phyloP scores from a whole-genome alignment of 1,140 invertebrate species.

The Aethina tumida region DNA sequence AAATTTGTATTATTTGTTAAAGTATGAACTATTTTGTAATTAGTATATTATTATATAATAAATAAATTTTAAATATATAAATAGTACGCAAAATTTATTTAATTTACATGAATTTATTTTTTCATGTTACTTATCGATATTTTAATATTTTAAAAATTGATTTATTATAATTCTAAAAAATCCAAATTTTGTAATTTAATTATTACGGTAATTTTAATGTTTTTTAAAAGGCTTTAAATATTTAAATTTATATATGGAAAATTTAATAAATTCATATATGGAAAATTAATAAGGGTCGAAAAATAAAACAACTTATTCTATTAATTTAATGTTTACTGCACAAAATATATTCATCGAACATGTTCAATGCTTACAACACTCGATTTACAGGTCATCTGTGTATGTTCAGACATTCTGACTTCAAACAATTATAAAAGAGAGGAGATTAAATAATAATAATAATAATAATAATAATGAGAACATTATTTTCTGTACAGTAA shows the following conservation, averaged over 20 bases:
- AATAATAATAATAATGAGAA: no score
- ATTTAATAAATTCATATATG: background rate
- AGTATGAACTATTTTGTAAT: no score
- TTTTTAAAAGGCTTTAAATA: no score
- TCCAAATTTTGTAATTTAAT: background rate
- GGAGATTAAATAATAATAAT: no score
- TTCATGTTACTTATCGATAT: constrained; percentile 5
- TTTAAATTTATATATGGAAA: no score
- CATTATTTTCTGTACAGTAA: constrained; percentile 24
- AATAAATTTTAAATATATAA: no score
- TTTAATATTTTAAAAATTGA: background rate
- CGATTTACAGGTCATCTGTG: constrained; percentile 30
- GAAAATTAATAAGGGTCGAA: background rate
- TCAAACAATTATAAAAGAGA: constrained; percentile 26
- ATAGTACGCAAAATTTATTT: no score
- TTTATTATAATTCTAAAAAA: background rate
- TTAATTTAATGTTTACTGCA: constrained; percentile 35
- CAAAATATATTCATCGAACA: constrained; percentile 36
- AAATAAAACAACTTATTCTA: constrained; percentile 27
- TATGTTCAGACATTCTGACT: constrained; percentile 19
- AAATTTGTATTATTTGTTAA: no score
- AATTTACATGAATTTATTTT: no score
- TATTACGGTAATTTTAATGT: background rate
- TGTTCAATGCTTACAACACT: constrained; percentile 34
- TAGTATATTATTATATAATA: no score